These are phyloP conservation scores for Agrypnus murinus DNA, from an alignment of 2,888 invertebrate genomes.

Conservation along the genomic window DNA sequence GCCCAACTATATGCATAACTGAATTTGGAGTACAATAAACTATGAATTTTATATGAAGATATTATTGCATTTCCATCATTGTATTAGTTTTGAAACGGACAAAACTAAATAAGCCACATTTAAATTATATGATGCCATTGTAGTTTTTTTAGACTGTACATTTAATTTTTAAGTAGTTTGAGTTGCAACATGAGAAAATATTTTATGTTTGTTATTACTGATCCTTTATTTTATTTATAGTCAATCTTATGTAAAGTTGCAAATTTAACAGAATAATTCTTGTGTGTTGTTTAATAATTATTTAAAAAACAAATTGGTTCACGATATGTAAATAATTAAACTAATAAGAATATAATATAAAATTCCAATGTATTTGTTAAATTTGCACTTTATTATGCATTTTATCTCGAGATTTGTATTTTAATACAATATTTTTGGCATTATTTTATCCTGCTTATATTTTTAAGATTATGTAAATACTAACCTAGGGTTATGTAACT, in stretches of 20 bases:
- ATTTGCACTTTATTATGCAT: constrained; percentile 48
- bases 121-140: constrained; percentile 46
- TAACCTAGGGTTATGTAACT: constrained; percentile 65
- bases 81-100: constrained; percentile 33
- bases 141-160: constrained; percentile 45
- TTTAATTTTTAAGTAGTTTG: constrained; percentile 38
- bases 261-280: constrained; percentile 28
- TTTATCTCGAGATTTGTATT: constrained; percentile 52
- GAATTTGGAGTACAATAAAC: constrained; percentile 9
- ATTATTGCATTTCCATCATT: constrained; percentile 21
- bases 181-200: constrained; percentile 43
- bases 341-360: not conserved
- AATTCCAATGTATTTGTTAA: constrained; percentile 19
- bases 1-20: too few relatives aligned
- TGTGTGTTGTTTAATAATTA: not conserved
- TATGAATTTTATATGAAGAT: not conserved
- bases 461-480: constrained; percentile 68
- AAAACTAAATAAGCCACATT: constrained; percentile 18
- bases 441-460: constrained; percentile 63
- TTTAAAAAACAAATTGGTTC: not conserved
- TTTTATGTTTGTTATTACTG: constrained; percentile 48
- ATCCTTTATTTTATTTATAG: constrained; percentile 48
- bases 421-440: constrained; percentile 59
- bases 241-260: constrained; percentile 29
- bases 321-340: not conserved